A percentile compares a stretch with the other conserved stretches of the same genome.
phyloP scores from a whole-genome alignment of 2,888 invertebrate species.

The Dysmachus trigonus region DNA sequence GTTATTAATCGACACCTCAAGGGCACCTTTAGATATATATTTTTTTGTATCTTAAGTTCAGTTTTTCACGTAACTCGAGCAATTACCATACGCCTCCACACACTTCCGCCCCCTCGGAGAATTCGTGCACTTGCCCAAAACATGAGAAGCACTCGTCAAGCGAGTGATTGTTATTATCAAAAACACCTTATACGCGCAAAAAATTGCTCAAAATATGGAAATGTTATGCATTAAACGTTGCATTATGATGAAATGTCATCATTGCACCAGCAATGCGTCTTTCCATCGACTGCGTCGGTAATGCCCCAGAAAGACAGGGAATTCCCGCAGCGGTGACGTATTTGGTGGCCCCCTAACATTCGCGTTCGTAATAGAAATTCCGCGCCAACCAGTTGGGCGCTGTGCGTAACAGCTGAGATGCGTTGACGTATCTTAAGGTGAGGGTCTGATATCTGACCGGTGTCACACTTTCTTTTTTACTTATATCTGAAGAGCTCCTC shows the following conservation, averaged over 20 bases:
- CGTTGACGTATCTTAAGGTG: background rate
- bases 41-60: background rate
- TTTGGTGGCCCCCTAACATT: background rate
- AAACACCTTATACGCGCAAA: background rate
- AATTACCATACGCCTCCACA: background rate
- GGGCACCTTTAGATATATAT: background rate
- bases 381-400: background rate
- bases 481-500: background rate
- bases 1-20: constrained; percentile 36
- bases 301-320: background rate
- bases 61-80: background rate
- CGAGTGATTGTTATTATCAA: background rate
- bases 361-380: background rate
- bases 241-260: background rate
- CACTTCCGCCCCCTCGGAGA: background rate
- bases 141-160: background rate
- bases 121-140: background rate
- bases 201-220: background rate
- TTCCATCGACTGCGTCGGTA: background rate
- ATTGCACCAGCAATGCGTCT: background rate
- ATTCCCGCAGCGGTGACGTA: background rate
- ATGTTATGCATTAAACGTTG: background rate
- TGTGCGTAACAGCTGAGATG: background rate
- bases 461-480: background rate
- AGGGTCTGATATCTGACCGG: background rate